These are phyloP conservation scores for Myrmecobius fasciatus DNA, from an alignment of 2,113 vertebrate species.

Conservation along the genomic window DNA sequence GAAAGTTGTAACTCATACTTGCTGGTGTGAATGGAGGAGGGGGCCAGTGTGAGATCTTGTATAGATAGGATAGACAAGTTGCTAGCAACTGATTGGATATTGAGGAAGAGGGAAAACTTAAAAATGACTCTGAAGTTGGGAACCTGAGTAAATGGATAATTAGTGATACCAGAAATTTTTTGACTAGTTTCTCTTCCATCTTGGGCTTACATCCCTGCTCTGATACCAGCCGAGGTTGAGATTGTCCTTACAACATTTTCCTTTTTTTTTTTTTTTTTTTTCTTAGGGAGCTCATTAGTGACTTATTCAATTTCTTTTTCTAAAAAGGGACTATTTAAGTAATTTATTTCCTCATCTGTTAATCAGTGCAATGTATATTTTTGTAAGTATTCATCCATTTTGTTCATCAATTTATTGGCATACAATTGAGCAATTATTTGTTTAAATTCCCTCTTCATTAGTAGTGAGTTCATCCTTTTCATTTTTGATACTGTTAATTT, in stretches of 20 bases:
- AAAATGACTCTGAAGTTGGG: not conserved
- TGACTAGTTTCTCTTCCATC: not conserved
- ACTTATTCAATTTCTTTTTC: no score
- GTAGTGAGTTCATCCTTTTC: no score
- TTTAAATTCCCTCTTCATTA: no score
- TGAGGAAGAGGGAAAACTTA: not conserved
- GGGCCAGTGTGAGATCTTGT: not conserved
- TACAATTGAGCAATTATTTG: no score
- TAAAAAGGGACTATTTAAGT: no score
- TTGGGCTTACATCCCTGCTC: not conserved
- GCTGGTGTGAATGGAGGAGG: not conserved
- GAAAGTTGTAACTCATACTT: not conserved
- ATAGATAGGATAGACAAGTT: not conserved
- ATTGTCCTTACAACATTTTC: not conserved
- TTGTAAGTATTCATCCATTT: no score
- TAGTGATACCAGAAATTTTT: not conserved
- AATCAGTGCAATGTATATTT: no score
- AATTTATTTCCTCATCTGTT: no score
- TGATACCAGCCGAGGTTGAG: not conserved
- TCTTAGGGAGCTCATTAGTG: no score
- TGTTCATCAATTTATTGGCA: no score
- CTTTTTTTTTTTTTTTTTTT: no score
- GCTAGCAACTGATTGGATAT: not conserved
- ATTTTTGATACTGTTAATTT: no score
- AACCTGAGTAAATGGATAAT: not conserved